A percentile compares a stretch with the other conserved stretches of the same genome.
Evolutionary conservation across 2,113 vertebrate genomes (phyloP).

Genomic region (Rhodinocichla rosea): DNA sequence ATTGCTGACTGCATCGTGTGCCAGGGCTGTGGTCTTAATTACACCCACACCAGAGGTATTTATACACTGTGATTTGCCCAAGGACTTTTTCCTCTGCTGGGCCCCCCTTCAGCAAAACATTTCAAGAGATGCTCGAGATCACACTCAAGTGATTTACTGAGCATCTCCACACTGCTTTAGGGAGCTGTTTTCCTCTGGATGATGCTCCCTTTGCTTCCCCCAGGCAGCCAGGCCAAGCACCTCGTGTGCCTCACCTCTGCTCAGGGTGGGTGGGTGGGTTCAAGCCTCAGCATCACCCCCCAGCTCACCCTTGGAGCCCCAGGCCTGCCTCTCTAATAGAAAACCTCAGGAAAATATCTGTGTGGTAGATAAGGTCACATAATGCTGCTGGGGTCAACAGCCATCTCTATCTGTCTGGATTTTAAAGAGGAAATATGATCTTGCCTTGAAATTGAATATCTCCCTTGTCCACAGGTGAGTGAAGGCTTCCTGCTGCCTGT

Average conservation of each 20-base stretch:
- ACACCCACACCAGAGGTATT: constrained; percentile 5
- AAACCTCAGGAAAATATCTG: not conserved
- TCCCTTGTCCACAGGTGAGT: not conserved
- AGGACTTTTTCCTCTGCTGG: not conserved
- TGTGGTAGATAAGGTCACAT: not conserved
- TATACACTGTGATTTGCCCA: not conserved
- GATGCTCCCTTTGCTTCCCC: not conserved
- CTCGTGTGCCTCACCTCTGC: not conserved
- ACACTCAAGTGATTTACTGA: not conserved
- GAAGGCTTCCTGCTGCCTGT: not conserved
- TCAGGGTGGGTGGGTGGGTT: not conserved
- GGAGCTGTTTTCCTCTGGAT: not conserved
- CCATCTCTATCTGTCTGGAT: not conserved
- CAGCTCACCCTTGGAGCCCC: accelerated
- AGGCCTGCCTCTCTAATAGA: not conserved
- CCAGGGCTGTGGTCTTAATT: not conserved
- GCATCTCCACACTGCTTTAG: not conserved
- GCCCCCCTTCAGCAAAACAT: not conserved
- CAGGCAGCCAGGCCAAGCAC: accelerated
- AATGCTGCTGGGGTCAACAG: constrained; percentile 24
- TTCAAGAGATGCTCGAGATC: not conserved
- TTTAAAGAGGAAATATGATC: constrained; percentile 22
- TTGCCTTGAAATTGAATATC: not conserved
- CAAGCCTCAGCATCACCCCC: not conserved
- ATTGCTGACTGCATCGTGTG: not conserved